These are phyloP conservation scores for Trichonephila inaurata DNA, from an alignment of 1,140 invertebrate genomes.

Conservation along the genomic window DNA sequence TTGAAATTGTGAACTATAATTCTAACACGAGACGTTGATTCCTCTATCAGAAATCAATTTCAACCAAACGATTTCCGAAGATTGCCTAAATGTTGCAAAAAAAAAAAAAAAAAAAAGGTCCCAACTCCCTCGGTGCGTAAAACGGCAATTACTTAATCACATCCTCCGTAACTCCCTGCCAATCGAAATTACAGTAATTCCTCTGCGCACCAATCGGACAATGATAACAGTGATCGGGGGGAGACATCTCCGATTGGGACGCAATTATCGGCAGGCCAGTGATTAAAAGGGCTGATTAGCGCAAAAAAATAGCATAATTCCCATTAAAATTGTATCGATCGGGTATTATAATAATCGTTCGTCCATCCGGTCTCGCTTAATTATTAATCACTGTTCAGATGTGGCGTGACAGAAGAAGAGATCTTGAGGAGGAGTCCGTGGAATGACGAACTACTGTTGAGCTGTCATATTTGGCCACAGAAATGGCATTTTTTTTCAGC, in stretches of 20 bases:
- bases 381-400: conserved; percentile 47
- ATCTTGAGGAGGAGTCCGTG: neutral
- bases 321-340: conserved; percentile 45
- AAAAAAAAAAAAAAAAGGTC: no score
- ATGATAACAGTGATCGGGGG: conserved; percentile 10
- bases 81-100: no score
- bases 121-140: neutral
- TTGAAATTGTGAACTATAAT: no score
- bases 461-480: neutral
- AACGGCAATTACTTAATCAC: conserved; percentile 22
- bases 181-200: conserved; percentile 11
- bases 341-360: conserved; percentile 25
- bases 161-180: neutral
- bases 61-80: no score
- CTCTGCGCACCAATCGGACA: neutral
- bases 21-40: no score
- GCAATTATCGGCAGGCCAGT: neutral
- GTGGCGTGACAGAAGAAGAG: conserved; percentile 16
- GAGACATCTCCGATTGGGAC: conserved; percentile 3
- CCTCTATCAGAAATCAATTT: no score
- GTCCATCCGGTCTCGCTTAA: neutral
- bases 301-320: conserved; percentile 40
- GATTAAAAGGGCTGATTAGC: neutral
- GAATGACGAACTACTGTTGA: neutral
- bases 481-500: neutral